Evolutionary conservation across 2,797 vertebrate species (phyloP).

Genomic region (Argentina silus): DNA sequence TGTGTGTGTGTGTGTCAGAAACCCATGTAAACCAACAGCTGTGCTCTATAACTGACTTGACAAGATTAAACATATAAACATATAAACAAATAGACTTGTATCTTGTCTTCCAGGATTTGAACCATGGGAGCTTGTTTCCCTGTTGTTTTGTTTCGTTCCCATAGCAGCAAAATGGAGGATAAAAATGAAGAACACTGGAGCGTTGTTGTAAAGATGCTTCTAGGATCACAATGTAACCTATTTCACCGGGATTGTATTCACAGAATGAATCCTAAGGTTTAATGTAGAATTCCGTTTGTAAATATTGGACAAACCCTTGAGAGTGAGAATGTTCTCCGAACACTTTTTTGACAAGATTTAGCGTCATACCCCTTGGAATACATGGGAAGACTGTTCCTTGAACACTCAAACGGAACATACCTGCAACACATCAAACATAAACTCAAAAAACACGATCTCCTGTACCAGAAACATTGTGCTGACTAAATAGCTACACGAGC

Average conservation of each 20-base stretch:
- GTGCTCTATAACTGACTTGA: conserved; percentile 76
- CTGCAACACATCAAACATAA: too few relatives aligned
- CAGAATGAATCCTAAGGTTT: neutral
- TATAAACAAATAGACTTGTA: conserved; percentile 76
- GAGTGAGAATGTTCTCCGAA: neutral
- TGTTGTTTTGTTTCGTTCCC: too few relatives aligned
- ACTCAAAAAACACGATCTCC: too few relatives aligned
- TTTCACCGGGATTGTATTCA: neutral
- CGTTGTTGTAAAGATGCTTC: neutral
- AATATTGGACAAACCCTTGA: too few relatives aligned
- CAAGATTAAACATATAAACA: conserved; percentile 77
- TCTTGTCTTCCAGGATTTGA: conserved; percentile 54
- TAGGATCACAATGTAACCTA: neutral
- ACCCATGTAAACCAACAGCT: conserved; percentile 67
- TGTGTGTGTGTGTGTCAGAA: conserved; percentile 55
- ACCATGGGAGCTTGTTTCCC: conserved; percentile 30
- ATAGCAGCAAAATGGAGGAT: too few relatives aligned
- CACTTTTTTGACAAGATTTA: too few relatives aligned
- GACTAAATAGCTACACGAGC: too few relatives aligned
- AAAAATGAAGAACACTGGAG: too few relatives aligned
- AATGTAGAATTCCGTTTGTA: neutral
- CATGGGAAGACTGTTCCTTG: too few relatives aligned
- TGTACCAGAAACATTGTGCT: too few relatives aligned
- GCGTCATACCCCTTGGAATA: too few relatives aligned
- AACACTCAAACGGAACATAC: too few relatives aligned